Percentiles rank a stretch among this genome's conserved stretches.
Conservation (phyloP, 2,888 invertebrate species). For the Homarus gammarus region DNA sequence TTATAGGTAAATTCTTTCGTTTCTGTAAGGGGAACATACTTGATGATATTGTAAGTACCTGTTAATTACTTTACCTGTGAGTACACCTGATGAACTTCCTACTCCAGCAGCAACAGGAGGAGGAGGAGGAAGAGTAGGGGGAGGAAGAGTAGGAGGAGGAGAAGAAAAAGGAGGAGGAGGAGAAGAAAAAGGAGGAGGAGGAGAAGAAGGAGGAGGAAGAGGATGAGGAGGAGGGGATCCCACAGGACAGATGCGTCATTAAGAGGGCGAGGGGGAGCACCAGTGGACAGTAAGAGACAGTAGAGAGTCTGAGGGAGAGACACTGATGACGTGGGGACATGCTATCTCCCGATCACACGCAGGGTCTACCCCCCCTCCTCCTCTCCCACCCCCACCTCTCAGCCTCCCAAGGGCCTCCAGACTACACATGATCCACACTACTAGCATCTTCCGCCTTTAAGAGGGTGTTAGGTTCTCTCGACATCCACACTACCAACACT, state of each 20-base stretch:
- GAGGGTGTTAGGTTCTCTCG: background rate
- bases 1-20: too few relatives aligned
- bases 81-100: too few relatives aligned
- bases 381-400: background rate
- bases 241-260: too few relatives aligned
- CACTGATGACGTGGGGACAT: conserved; percentile 47
- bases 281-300: background rate
- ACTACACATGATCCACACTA: background rate
- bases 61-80: too few relatives aligned
- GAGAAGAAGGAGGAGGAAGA: too few relatives aligned
- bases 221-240: too few relatives aligned
- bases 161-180: background rate
- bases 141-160: conserved; percentile 26
- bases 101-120: too few relatives aligned
- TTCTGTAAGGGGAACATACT: too few relatives aligned
- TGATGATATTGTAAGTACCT: too few relatives aligned
- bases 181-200: background rate
- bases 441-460: background rate
- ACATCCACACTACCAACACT: background rate
- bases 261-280: background rate
- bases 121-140: background rate
- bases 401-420: too few relatives aligned
- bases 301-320: background rate
- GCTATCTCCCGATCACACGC: conserved; percentile 40
- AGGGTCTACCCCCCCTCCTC: conserved; percentile 1